A percentile compares a stretch with the other conserved stretches of the same genome.
phyloP scores from a whole-genome alignment of 2,888 invertebrate species.

The Tetanocera ferruginea region DNA sequence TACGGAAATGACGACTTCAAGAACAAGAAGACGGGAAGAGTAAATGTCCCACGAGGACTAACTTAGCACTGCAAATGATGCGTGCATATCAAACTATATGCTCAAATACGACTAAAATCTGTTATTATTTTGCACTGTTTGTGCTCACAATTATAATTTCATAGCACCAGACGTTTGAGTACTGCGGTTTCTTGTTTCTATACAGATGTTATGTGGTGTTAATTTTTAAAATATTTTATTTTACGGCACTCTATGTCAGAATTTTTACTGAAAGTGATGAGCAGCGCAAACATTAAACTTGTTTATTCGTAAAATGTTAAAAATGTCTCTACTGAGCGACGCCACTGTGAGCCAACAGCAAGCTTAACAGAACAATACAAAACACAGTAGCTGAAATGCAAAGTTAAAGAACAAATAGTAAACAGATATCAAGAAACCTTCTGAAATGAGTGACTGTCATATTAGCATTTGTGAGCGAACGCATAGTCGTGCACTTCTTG shows the following conservation, averaged over 20 bases:
- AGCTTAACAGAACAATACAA: neutral
- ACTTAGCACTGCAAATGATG: neutral
- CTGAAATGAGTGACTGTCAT: neutral
- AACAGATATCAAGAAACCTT: neutral
- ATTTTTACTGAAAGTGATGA: neutral
- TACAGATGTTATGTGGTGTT: too few relatives aligned
- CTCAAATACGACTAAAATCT: too few relatives aligned
- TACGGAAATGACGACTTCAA: neutral
- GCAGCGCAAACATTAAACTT: neutral
- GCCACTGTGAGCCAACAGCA: too few relatives aligned
- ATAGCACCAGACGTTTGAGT: too few relatives aligned
- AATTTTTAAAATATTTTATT: too few relatives aligned
- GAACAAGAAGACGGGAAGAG: neutral
- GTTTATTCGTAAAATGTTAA: too few relatives aligned
- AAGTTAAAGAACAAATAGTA: neutral
- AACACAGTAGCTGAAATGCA: slow-evolving; percentile 22
- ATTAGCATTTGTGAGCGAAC: slow-evolving; percentile 28
- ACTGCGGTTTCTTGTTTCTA: too few relatives aligned
- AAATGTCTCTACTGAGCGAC: too few relatives aligned
- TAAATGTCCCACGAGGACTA: neutral
- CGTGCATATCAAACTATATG: too few relatives aligned
- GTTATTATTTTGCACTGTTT: too few relatives aligned
- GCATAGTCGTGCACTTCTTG: slow-evolving; percentile 7
- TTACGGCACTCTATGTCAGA: too few relatives aligned
- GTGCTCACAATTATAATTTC: too few relatives aligned